A percentile compares a stretch with the other conserved stretches of the same genome.
These are phyloP conservation scores for Leucoptera coffeella DNA, from an alignment of 2,888 invertebrate genomes.

Conservation along the genomic window DNA sequence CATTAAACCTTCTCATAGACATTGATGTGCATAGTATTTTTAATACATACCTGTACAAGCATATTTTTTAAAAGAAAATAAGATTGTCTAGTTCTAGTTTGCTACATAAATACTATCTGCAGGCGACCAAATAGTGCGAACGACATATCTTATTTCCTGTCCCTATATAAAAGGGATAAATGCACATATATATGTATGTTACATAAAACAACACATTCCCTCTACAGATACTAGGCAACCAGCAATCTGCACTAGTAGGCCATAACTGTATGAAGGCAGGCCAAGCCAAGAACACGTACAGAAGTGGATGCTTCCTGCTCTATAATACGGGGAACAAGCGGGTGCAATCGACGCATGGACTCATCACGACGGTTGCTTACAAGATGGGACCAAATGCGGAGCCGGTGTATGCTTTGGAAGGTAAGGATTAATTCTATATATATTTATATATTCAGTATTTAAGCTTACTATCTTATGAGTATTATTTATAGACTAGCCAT, in stretches of 20 bases:
- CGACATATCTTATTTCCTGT: too few relatives aligned
- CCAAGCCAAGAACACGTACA: conserved; percentile 90
- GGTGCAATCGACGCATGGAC: conserved; percentile 80
- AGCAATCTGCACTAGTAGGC: conserved; percentile 89
- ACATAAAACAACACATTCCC: conserved; percentile 9
- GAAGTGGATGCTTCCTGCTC: conserved; percentile 90
- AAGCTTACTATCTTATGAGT: neutral
- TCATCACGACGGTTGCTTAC: conserved; percentile 88
- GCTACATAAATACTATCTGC: too few relatives aligned
- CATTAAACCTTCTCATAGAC: too few relatives aligned
- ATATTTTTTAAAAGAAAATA: too few relatives aligned
- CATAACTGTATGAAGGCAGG: conserved; percentile 85
- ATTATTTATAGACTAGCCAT: too few relatives aligned
- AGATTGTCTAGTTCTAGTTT: too few relatives aligned
- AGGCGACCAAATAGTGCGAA: too few relatives aligned
- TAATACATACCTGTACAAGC: too few relatives aligned
- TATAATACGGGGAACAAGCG: conserved; percentile 87
- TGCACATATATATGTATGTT: conserved; percentile 4
- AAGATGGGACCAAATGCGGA: conserved; percentile 77
- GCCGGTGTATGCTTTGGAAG: conserved; percentile 92
- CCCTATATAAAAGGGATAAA: neutral
- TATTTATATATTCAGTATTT: conserved; percentile 1
- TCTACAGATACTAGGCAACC: conserved; percentile 84
- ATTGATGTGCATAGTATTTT: too few relatives aligned
- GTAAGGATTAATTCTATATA: conserved; percentile 14